phyloP scores from a whole-genome alignment of 2,888 invertebrate species.

The Leptinotarsa peninsularis region DNA sequence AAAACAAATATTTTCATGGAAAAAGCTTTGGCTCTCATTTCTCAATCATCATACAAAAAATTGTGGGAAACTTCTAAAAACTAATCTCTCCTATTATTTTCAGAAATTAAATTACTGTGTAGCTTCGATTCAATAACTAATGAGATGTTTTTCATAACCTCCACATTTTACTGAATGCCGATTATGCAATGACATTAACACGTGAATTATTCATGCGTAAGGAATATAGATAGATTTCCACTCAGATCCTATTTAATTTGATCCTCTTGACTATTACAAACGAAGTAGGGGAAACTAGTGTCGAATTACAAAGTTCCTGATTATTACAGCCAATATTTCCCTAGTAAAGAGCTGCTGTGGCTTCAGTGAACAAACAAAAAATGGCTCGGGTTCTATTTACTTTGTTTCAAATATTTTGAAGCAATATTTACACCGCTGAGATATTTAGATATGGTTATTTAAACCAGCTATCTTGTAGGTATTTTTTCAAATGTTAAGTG shows the following conservation, averaged over 20 bases:
- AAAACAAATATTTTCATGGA: too few relatives aligned
- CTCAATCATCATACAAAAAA: too few relatives aligned
- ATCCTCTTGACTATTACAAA: constrained; percentile 31
- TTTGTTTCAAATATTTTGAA: constrained; percentile 18
- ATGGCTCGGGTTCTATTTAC: background rate
- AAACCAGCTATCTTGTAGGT: background rate
- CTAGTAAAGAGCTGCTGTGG: constrained; percentile 26
- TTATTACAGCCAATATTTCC: constrained; percentile 27
- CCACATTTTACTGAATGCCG: background rate
- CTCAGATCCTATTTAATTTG: constrained; percentile 41
- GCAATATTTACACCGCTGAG: constrained; percentile 22
- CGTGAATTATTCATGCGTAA: background rate
- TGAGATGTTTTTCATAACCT: background rate
- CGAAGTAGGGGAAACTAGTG: constrained; percentile 34
- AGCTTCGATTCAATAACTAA: background rate
- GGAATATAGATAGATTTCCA: constrained; percentile 40
- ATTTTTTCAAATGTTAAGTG: constrained; percentile 2
- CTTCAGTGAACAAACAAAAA: constrained; percentile 22
- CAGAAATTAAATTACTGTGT: too few relatives aligned
- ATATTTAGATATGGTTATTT: background rate
- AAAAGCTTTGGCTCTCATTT: too few relatives aligned
- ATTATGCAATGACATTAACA: constrained; percentile 8
- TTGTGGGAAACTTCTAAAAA: too few relatives aligned
- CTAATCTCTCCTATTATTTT: too few relatives aligned
- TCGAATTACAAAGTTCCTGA: constrained; percentile 40